Evolutionary conservation across 2,113 vertebrate genomes (phyloP), one percentile per base, ranked within the genome.

Genomic region (Copsychus sechellarum): DNA sequence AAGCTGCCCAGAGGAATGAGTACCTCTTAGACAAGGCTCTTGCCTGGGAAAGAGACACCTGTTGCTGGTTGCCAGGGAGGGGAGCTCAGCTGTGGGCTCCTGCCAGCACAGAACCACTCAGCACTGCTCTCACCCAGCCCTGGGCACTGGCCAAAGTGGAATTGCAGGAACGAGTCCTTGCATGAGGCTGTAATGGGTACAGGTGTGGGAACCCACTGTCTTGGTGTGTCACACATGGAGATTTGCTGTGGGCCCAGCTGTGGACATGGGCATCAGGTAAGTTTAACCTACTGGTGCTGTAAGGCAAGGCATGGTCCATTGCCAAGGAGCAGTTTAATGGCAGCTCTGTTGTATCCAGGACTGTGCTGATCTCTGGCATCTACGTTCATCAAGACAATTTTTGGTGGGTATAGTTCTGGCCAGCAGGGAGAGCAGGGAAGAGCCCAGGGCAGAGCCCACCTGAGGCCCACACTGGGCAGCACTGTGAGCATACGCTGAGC

Each of bases 401-500:
- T 26, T 36, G 43, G 50, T 21, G 19, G 22, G 10, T 54, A 45
- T 36, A 77, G 45, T 36, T 31, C 36, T 76, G 54, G 48, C 54
- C 31, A 33, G 58, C 1, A 4, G 25, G n/a, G 29, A 76, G 38
- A 72, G 64, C 43, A 58, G n/a, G 69, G 40, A 54, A 25, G 15
- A 48, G 61, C 78, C 65, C 19, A 5, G 29, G 36, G 54, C 9
- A 2, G 26, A 33, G 51, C 33, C 36, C 51, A 43, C 36, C 10
- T 10, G 16, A 54, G 65, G 64, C 34, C 43, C 45, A 17, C 9
- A 5, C 38, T 31, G 51, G 42, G 38, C 47, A 78, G 31, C 2
- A 1, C n/a, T 33, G 29, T 1, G 8, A 48, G 54, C 42, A 21
- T 8, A 3, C 0, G 0, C 65, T 3, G 1, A 66, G 36, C 47